These are phyloP conservation scores for Meriones unguiculatus DNA, from an alignment of 2,113 vertebrate species.

Conservation along the genomic window DNA sequence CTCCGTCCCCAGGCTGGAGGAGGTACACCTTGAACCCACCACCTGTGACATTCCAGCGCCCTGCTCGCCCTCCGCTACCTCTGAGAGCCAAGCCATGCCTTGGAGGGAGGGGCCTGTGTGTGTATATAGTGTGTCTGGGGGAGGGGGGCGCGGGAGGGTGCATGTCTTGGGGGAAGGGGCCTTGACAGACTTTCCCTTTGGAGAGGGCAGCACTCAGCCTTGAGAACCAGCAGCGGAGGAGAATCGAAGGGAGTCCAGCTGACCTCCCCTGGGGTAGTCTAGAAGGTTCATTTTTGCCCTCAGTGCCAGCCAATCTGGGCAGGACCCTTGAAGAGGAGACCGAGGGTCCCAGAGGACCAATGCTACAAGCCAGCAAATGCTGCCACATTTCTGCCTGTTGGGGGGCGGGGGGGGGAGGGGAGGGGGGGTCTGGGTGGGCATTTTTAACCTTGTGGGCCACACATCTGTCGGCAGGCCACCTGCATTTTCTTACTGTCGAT, in stretches of 20 bases:
- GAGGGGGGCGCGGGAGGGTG: slow-evolving; percentile 75
- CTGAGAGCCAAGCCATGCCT: slow-evolving; percentile 66
- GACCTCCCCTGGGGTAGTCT: slow-evolving; percentile 51
- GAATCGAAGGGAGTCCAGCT: not conserved
- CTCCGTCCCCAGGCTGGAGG: not conserved
- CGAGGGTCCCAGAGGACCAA: slow-evolving; percentile 78
- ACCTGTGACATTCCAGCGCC: slow-evolving; percentile 73
- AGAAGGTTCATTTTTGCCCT: slow-evolving; percentile 72
- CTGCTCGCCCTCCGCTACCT: slow-evolving; percentile 71
- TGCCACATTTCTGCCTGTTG: slow-evolving; percentile 78
- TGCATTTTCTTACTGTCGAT: slow-evolving; percentile 74
- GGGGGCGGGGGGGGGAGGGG: slow-evolving; percentile 63
- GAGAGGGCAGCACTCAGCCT: slow-evolving; percentile 67
- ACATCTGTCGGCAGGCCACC: slow-evolving; percentile 51
- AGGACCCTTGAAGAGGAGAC: slow-evolving; percentile 71
- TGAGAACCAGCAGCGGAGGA: slow-evolving; percentile 40
- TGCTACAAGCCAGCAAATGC: slow-evolving; percentile 79
- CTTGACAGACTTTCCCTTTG: slow-evolving; percentile 58
- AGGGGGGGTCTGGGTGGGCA: slow-evolving; percentile 49
- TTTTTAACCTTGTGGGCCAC: slow-evolving; percentile 73
- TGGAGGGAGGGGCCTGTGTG: slow-evolving; percentile 61
- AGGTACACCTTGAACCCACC: slow-evolving; percentile 20
- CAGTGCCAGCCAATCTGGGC: slow-evolving; percentile 74
- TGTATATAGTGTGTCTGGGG: slow-evolving; percentile 72
- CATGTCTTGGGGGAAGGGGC: slow-evolving; percentile 74